A percentile compares a stretch with the other conserved stretches of the same genome.
Evolutionary conservation across 2,113 vertebrate genomes (phyloP).

Genomic region (Coptodon bakossiorum): DNA sequence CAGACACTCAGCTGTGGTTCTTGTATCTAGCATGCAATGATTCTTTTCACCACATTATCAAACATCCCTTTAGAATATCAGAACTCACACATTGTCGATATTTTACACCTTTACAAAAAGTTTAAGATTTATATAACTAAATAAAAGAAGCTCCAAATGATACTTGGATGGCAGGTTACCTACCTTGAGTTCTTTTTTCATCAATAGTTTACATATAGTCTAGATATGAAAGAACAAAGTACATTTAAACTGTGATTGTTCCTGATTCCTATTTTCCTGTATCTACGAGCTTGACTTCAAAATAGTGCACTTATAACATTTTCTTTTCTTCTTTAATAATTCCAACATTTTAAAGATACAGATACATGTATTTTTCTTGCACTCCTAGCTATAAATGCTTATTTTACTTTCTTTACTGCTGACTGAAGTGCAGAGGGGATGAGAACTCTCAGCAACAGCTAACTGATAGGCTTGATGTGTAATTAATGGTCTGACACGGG

Average conservation of each 20-base stretch:
- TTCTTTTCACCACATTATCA: not conserved
- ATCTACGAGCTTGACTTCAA: not conserved
- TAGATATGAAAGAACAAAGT: not conserved
- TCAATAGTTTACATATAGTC: not conserved
- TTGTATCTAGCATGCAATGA: not conserved
- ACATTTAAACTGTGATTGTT: not conserved
- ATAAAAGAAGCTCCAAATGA: not conserved
- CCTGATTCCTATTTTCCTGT: not conserved
- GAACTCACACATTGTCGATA: not conserved
- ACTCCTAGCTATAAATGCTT: not conserved
- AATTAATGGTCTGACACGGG: slow-evolving; percentile 68
- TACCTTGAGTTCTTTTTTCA: not conserved
- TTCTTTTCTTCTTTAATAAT: not conserved
- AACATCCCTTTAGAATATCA: not conserved
- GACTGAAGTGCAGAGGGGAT: slow-evolving; percentile 4
- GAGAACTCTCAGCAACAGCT: slow-evolving; percentile 17
- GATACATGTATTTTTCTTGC: not conserved
- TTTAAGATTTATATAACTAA: not conserved
- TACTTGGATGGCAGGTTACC: not conserved
- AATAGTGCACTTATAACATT: not conserved
- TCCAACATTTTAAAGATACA: not conserved
- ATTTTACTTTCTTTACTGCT: not conserved
- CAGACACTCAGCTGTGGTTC: not conserved
- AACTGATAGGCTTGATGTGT: slow-evolving; percentile 61
- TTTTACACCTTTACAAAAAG: not conserved